These are phyloP conservation scores for Zaprionus lineosus DNA, from an alignment of 2,888 invertebrate species.

Conservation along the genomic window DNA sequence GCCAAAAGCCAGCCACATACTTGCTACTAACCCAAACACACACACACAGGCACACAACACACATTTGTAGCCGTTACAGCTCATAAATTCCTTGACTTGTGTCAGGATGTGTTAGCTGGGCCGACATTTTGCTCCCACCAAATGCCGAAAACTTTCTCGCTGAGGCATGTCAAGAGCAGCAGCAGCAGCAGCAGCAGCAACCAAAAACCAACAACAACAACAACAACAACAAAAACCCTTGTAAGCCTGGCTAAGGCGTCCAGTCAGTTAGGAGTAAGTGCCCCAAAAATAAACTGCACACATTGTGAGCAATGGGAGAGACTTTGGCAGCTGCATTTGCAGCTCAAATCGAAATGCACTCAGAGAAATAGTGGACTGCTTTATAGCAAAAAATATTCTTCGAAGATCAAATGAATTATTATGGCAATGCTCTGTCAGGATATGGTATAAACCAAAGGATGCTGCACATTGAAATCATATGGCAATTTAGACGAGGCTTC, in stretches of 20 bases:
- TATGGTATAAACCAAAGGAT: no score
- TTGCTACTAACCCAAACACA: slow-evolving; percentile 7
- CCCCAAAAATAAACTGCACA: slow-evolving; percentile 70
- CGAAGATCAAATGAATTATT: no score
- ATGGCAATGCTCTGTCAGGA: no score
- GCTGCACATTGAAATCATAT: no score
- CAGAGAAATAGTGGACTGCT: neutral
- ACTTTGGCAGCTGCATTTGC: slow-evolving; percentile 64
- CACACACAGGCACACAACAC: slow-evolving; percentile 11
- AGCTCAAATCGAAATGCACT: slow-evolving; percentile 29
- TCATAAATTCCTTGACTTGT: slow-evolving; percentile 79
- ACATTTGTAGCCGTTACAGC: slow-evolving; percentile 60
- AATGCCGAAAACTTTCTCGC: slow-evolving; percentile 58
- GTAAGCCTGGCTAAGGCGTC: slow-evolving; percentile 49
- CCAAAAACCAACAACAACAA: slow-evolving; percentile 15
- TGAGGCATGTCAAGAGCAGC: slow-evolving; percentile 60
- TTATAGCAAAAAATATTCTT: neutral
- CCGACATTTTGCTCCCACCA: slow-evolving; percentile 58
- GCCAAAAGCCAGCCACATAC: slow-evolving; percentile 48
- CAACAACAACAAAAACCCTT: neutral
- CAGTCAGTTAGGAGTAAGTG: slow-evolving; percentile 70
- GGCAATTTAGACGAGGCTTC: no score
- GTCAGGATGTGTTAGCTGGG: slow-evolving; percentile 68
- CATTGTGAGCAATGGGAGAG: slow-evolving; percentile 50
- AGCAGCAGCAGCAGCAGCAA: slow-evolving; percentile 25